Evolutionary conservation across 2,888 invertebrate species (phyloP), one percentile per base, ranked within the genome.

Genomic region (Meta bourneti): DNA sequence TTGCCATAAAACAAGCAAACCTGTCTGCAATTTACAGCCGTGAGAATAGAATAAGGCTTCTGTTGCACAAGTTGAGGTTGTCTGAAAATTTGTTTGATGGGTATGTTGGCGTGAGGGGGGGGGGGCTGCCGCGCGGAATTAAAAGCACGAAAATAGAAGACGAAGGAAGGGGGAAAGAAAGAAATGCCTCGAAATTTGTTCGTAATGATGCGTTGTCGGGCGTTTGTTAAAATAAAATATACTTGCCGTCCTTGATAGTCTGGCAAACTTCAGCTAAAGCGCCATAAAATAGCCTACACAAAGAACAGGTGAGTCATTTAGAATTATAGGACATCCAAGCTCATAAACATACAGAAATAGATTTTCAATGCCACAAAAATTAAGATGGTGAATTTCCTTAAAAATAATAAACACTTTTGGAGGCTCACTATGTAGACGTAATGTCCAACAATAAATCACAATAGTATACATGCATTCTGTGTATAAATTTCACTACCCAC

Each of bases 281-380:
- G 75, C 69, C 75, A 84, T 90, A 90, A 90, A 90, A 71, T 71
- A 84, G 48, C 77, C 81, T 79, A 80, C 77, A 81, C 81, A 91
- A 90, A 82, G 70, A 11, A 61, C 91, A 91, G 87, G 86, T 91
- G 91, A 82, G 82, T 87, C 91, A 87, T 82, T 82, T 81, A 54
- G 52, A 81, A 69, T 49, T 88, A 80, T 88, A 49, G 85, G 78
- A 78, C 69, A 70, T 49, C 70, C 19, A 48, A 20, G 51, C 81
- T 78, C 85, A 52, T 86, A 86, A 86, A 86, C 77, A 86, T 78
- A 70, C 69, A 86, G 74, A 84, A 84, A 75, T 84, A 84, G 74
- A 52, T 52, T 54, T 75, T 84, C 75, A 84, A 84, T 84, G 84
- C 84, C 75, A 74, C 75, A 34, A 54, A 84, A 61, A 61, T 61